A percentile compares a stretch with the other conserved stretches of the same genome.
Conservation (phyloP, 2,888 invertebrate species). For the Clitarchus hookeri region DNA sequence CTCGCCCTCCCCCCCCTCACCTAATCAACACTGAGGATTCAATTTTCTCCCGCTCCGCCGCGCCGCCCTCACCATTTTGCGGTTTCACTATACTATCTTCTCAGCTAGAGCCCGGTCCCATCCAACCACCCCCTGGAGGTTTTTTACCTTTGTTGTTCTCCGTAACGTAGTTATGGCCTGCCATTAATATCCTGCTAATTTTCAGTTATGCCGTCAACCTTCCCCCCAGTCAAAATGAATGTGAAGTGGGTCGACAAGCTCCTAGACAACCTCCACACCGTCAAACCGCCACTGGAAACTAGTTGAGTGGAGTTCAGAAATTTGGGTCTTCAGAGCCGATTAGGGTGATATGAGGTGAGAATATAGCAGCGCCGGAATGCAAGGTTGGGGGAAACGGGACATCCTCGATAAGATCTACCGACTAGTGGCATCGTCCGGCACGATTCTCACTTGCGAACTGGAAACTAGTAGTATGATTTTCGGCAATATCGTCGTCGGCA, state of each 20-base stretch:
- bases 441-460: no score
- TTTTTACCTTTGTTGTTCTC: background rate
- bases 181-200: slow-evolving; percentile 14
- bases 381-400: no score
- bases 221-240: background rate
- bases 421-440: no score
- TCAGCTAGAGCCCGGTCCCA: background rate
- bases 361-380: no score
- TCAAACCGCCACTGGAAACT: background rate
- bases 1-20: background rate
- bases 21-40: background rate
- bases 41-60: background rate
- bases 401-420: no score
- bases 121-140: background rate
- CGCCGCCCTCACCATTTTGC: background rate
- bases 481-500: no score
- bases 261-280: background rate
- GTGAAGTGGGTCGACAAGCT: background rate
- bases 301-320: no score
- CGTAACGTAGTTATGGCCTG: background rate
- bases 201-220: background rate
- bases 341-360: no score
- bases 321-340: no score
- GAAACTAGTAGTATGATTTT: no score
- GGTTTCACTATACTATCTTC: background rate